Evolutionary conservation across 2,888 invertebrate species (phyloP).

Genomic region (Byasa hedistus): DNA sequence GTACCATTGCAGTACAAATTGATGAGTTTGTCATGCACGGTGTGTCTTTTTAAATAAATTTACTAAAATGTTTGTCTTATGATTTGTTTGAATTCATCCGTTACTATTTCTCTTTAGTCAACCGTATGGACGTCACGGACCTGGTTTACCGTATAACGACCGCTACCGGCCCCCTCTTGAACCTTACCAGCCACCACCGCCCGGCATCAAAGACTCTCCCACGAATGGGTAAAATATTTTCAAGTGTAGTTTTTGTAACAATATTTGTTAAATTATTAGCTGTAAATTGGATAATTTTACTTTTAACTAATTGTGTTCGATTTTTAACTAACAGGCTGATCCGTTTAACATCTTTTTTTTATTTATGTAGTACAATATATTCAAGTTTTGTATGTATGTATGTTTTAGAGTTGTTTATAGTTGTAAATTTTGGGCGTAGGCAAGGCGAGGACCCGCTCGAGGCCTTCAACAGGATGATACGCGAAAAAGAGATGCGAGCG

Average conservation of each 20-base stretch:
- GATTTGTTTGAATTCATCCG: not conserved
- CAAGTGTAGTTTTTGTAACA: not conserved
- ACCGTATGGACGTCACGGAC: constrained; percentile 40
- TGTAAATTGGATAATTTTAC: not conserved
- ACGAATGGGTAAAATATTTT: constrained; percentile 63
- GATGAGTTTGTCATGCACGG: too few relatives aligned
- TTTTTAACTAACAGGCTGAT: not conserved
- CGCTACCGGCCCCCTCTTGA: constrained; percentile 54
- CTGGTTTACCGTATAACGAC: constrained; percentile 46
- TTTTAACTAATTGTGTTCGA: too few relatives aligned
- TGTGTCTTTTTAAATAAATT: too few relatives aligned
- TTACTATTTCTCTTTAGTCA: constrained; percentile 28
- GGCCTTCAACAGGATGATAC: constrained; percentile 91
- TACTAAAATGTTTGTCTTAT: not conserved
- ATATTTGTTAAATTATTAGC: not conserved
- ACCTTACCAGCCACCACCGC: constrained; percentile 79
- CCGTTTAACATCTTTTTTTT: too few relatives aligned
- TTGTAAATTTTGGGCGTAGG: constrained; percentile 64
- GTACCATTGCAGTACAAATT: too few relatives aligned
- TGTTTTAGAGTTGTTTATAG: not conserved
- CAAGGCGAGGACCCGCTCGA: constrained; percentile 91
- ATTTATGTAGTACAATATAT: too few relatives aligned
- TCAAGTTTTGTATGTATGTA: not conserved
- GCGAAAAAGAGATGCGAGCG: constrained; percentile 89
- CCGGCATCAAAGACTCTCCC: constrained; percentile 79